phyloP scores from a whole-genome alignment of 2,113 vertebrate species.

The Atlantisia rogersi region DNA sequence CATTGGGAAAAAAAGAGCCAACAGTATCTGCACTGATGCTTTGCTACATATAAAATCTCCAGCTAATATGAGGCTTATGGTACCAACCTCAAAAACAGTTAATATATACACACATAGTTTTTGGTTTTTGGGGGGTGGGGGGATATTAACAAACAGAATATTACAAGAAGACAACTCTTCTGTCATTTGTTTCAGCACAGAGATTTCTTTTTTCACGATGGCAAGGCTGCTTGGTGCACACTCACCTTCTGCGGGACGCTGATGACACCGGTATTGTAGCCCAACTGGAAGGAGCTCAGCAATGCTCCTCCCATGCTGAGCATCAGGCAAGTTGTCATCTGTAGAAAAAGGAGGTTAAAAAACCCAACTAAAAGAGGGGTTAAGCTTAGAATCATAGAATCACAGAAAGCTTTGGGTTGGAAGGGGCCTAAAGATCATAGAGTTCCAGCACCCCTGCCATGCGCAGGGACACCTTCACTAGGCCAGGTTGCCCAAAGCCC shows the following conservation, averaged over 20 bases:
- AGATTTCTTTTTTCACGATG: not conserved
- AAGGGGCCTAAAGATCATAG: too few relatives aligned
- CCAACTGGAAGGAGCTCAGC: slow-evolving; percentile 93
- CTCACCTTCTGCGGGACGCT: slow-evolving; percentile 84
- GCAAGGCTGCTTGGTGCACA: not conserved
- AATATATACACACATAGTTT: slow-evolving; percentile 89
- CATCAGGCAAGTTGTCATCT: slow-evolving; percentile 88
- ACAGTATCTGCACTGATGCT: slow-evolving; percentile 81
- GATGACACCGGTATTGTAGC: slow-evolving; percentile 96
- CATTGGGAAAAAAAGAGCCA: slow-evolving; percentile 78
- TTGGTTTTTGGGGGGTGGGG: not conserved
- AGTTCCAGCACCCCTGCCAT: too few relatives aligned
- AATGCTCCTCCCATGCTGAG: slow-evolving; percentile 88
- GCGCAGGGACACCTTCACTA: too few relatives aligned
- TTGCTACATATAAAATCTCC: slow-evolving; percentile 94
- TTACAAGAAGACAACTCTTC: slow-evolving; percentile 96
- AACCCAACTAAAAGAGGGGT: not conserved
- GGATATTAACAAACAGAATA: slow-evolving; percentile 96
- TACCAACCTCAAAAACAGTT: slow-evolving; percentile 91
- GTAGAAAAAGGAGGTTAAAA: not conserved
- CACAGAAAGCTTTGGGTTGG: too few relatives aligned
- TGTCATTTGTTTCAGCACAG: not conserved
- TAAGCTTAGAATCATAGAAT: not conserved
- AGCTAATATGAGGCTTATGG: slow-evolving; percentile 90
- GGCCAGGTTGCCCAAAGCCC: too few relatives aligned